phyloP scores from a whole-genome alignment of 1,140 invertebrate species.

The Condylostylus longicornis region DNA sequence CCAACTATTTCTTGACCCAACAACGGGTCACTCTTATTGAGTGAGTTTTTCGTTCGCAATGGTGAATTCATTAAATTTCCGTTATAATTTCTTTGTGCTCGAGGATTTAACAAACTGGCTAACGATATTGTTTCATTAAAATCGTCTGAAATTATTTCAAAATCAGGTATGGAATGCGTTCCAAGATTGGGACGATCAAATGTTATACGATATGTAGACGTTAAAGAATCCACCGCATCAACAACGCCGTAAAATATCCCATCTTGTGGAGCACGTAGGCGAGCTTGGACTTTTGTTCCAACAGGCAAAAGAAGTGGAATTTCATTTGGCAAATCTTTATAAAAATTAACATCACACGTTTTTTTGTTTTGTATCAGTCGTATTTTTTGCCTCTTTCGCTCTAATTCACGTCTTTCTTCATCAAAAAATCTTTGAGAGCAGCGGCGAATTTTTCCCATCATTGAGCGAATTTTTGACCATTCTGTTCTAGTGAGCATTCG shows the following conservation, averaged over 20 bases:
- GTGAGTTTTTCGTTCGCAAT: not conserved
- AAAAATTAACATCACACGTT: conserved; percentile 55
- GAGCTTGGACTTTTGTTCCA: conserved; percentile 88
- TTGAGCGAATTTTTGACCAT: conserved; percentile 86
- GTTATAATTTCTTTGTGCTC: not conserved
- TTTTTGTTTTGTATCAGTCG: conserved; percentile 88
- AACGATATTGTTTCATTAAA: conserved; percentile 79
- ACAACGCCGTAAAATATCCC: conserved; percentile 92
- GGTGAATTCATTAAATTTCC: conserved; percentile 5
- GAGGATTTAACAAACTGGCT: conserved; percentile 42
- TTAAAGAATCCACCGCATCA: conserved; percentile 92
- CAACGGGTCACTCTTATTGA: conserved; percentile 37
- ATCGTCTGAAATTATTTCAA: conserved; percentile 89
- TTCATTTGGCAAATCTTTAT: conserved; percentile 82
- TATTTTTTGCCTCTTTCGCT: conserved; percentile 82
- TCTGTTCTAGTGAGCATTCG: conserved; percentile 74
- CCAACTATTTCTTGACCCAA: conserved; percentile 34
- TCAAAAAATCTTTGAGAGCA: conserved; percentile 90
- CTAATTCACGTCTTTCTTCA: conserved; percentile 82
- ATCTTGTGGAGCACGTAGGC: conserved; percentile 85
- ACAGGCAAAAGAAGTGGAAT: conserved; percentile 92
- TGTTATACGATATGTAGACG: conserved; percentile 93
- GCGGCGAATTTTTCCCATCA: conserved; percentile 94
- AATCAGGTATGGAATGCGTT: conserved; percentile 92
- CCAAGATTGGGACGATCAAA: conserved; percentile 89